Evolutionary conservation across 2,888 invertebrate species (phyloP).

Genomic region (Toxonevra muliebris): DNA sequence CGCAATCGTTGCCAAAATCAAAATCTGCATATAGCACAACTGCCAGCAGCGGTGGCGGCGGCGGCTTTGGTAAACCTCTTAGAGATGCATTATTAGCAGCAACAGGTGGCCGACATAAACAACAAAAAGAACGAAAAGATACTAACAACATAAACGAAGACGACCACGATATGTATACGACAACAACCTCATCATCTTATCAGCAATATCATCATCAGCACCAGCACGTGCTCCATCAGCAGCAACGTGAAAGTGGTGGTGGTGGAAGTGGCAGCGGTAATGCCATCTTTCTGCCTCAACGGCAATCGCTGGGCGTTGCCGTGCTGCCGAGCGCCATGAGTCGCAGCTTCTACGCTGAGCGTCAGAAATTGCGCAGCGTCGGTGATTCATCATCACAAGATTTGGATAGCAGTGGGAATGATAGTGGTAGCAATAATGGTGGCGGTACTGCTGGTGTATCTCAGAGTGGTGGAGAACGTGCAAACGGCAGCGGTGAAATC

Average conservation of each 20-base stretch:
- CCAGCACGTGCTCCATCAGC: slow-evolving; percentile 35
- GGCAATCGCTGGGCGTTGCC: slow-evolving; percentile 54
- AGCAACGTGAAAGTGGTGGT: slow-evolving; percentile 27
- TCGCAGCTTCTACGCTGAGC: slow-evolving; percentile 51
- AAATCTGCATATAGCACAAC: slow-evolving; percentile 45
- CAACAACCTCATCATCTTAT: slow-evolving; percentile 39
- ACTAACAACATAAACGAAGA: slow-evolving; percentile 31
- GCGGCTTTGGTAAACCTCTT: slow-evolving; percentile 10
- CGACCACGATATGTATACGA: slow-evolving; percentile 43
- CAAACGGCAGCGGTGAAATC: slow-evolving; percentile 54
- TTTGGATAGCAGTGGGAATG: slow-evolving; percentile 47
- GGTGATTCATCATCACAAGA: slow-evolving; percentile 59
- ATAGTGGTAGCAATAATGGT: slow-evolving; percentile 38
- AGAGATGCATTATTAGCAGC: slow-evolving; percentile 20
- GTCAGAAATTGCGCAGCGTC: slow-evolving; percentile 52
- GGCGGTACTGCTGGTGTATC: slow-evolving; percentile 38
- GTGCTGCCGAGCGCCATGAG: slow-evolving; percentile 51
- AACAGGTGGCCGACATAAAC: slow-evolving; percentile 15
- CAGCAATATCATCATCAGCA: slow-evolving; percentile 39
- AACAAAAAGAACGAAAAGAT: slow-evolving; percentile 33
- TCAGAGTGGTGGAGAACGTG: slow-evolving; percentile 32
- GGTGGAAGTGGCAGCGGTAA: slow-evolving; percentile 33
- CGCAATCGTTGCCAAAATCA: slow-evolving; percentile 58
- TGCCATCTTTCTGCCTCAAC: slow-evolving; percentile 37
- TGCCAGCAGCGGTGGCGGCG: slow-evolving; percentile 13